Conservation (phyloP, 1,140 invertebrate species). For the Sipha flava region DNA sequence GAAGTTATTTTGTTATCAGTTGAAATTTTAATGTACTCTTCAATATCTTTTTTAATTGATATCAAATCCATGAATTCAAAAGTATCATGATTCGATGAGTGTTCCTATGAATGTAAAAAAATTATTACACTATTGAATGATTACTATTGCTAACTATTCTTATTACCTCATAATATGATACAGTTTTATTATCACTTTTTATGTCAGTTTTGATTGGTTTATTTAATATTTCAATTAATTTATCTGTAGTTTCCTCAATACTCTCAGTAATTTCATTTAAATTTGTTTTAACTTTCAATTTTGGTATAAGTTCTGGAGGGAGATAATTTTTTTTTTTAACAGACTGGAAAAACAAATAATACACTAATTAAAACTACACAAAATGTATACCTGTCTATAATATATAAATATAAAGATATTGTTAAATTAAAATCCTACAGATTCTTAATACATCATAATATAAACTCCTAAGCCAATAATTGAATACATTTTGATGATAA, state of each 20-base stretch:
- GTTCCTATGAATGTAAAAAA: not conserved
- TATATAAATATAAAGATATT: too few relatives aligned
- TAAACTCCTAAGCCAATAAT: too few relatives aligned
- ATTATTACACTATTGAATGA: too few relatives aligned
- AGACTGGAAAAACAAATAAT: not conserved
- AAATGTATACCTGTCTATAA: too few relatives aligned
- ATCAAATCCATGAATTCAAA: not conserved
- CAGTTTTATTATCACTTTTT: not conserved
- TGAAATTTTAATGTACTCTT: not conserved
- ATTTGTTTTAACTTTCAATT: not conserved
- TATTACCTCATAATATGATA: not conserved
- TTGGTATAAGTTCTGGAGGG: not conserved
- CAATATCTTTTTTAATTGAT: not conserved
- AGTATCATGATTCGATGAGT: not conserved
- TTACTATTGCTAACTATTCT: too few relatives aligned
- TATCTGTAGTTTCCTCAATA: not conserved
- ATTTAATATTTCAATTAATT: not conserved
- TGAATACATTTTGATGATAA: too few relatives aligned
- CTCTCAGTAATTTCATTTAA: not conserved
- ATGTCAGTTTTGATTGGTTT: not conserved
- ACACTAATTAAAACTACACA: not conserved
- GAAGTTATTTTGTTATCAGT: not conserved
- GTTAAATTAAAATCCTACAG: too few relatives aligned
- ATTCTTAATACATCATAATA: too few relatives aligned
- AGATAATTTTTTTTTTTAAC: not conserved